A percentile compares a stretch with the other conserved stretches of the same genome.
phyloP scores from a whole-genome alignment of 2,113 vertebrate genomes.

The Ptilorrhoa leucosticta region DNA sequence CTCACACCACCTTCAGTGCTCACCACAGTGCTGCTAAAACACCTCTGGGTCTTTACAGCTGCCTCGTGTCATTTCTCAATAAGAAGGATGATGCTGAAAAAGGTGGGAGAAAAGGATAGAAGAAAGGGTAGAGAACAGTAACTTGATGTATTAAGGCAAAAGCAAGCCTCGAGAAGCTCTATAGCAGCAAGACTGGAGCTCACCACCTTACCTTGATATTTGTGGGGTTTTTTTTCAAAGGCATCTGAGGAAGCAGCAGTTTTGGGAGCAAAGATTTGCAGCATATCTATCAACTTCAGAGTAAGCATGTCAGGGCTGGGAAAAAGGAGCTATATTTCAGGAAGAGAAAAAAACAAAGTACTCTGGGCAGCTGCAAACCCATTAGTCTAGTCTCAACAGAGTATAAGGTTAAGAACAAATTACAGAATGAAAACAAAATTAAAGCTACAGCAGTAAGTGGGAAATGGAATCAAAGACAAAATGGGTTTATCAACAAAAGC shows the following conservation, averaged over 20 bases:
- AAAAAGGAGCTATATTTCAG: constrained; percentile 55
- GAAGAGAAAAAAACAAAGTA: constrained; percentile 46
- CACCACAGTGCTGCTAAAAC: background rate
- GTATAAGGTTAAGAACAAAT: constrained; percentile 61
- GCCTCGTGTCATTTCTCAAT: background rate
- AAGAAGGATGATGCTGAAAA: background rate
- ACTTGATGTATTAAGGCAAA: background rate
- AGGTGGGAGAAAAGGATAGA: background rate
- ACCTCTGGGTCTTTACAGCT: background rate
- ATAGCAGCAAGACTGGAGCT: background rate
- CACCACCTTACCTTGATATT: background rate
- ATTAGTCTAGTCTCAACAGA: constrained; percentile 57
- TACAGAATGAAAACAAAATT: constrained; percentile 58
- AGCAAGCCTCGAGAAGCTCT: background rate
- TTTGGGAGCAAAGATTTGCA: constrained; percentile 42
- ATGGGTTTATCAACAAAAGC: constrained; percentile 41
- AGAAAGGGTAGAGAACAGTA: background rate
- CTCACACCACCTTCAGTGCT: background rate
- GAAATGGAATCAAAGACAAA: constrained; percentile 40
- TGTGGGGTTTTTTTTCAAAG: background rate
- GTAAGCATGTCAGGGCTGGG: constrained; percentile 8
- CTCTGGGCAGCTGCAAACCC: constrained; percentile 40
- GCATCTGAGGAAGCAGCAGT: background rate
- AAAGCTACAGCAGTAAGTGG: constrained; percentile 43
- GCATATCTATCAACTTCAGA: constrained; percentile 45